phyloP scores from a whole-genome alignment of 2,888 invertebrate genomes.

The Thereva nobilitata region DNA sequence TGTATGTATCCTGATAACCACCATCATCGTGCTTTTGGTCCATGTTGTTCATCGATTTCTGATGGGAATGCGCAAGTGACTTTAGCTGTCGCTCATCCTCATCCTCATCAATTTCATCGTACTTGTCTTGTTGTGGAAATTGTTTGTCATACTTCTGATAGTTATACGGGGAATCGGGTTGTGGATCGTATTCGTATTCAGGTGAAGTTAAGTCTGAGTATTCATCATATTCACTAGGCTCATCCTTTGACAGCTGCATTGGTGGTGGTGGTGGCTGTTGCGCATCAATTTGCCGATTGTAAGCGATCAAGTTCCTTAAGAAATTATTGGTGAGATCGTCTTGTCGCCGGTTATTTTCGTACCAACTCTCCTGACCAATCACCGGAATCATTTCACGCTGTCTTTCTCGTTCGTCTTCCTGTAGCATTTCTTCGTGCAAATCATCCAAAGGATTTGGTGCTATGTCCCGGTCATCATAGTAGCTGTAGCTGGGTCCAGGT shows the following conservation, averaged over 20 bases:
- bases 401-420: constrained; percentile 65
- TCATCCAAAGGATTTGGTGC: constrained; percentile 60
- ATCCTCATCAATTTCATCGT: constrained; percentile 63
- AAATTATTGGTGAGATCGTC: constrained; percentile 55
- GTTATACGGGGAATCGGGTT: constrained; percentile 40
- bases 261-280: constrained; percentile 55
- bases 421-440: constrained; percentile 64
- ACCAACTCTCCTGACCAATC: constrained; percentile 68
- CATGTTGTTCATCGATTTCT: not conserved
- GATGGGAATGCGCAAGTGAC: constrained; percentile 62
- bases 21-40: not conserved
- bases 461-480: constrained; percentile 55
- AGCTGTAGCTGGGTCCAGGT: constrained; percentile 55
- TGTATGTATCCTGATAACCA: not conserved
- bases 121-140: constrained; percentile 21
- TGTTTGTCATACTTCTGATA: constrained; percentile 40
- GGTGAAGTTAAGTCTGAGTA: constrained; percentile 39
- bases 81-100: constrained; percentile 70
- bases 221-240: constrained; percentile 65
- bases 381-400: constrained; percentile 41
- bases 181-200: constrained; percentile 44
- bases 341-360: constrained; percentile 58
- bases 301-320: constrained; percentile 68
- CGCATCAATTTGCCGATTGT: constrained; percentile 62
- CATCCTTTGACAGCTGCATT: constrained; percentile 57